Percentiles rank a stretch among this genome's conserved stretches.
Evolutionary conservation across 2,888 invertebrate species (phyloP).

Genomic region (Hermaeophaga mercurialis): DNA sequence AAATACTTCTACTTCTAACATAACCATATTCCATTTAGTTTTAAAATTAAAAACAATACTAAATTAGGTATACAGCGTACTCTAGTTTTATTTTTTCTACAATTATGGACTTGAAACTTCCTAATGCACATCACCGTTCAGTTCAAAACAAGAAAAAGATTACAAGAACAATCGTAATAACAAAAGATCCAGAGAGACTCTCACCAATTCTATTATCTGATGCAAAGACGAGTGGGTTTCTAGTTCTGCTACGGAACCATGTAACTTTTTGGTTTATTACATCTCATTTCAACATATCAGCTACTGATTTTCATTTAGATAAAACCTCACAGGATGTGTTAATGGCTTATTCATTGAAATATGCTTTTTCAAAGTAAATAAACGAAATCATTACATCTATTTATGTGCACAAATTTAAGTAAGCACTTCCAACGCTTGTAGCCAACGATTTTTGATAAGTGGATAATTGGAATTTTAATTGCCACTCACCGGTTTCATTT

Average conservation of each 20-base stretch:
- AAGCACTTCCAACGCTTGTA: neutral
- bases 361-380: conserved; percentile 28
- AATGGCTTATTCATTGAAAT: conserved; percentile 38
- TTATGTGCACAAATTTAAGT: conserved; percentile 21
- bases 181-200: conserved; percentile 7
- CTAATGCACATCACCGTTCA: neutral
- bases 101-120: too few species aligned
- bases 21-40: too few species aligned
- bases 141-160: conserved; percentile 6
- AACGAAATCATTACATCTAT: conserved; percentile 26
- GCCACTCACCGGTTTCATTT: neutral
- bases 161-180: conserved; percentile 14
- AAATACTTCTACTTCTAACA: too few species aligned
- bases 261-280: conserved; percentile 45
- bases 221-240: conserved; percentile 39
- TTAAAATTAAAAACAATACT: too few species aligned
- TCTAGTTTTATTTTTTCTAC: too few species aligned
- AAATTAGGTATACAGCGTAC: too few species aligned
- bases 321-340: conserved; percentile 38
- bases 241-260: conserved; percentile 27
- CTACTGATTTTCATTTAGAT: conserved; percentile 49
- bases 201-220: conserved; percentile 42
- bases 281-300: conserved; percentile 41
- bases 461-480: conserved; percentile 8
- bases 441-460: neutral